Conservation (phyloP, 2,888 invertebrate species). For the Drosophila merina region DNA sequence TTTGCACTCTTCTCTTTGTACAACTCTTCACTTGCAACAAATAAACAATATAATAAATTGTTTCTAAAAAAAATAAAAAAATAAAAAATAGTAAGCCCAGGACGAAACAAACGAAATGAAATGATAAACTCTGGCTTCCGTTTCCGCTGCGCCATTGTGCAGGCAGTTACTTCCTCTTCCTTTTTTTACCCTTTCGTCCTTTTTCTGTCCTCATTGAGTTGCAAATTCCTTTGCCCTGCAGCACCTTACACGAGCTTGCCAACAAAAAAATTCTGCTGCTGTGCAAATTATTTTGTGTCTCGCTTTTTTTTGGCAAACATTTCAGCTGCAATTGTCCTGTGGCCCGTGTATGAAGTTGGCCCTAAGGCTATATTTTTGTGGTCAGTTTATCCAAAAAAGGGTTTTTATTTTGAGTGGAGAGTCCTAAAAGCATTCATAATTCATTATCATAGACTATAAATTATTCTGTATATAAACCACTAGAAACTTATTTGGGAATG, state of each 20-base stretch:
- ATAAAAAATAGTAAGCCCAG: constrained; percentile 11
- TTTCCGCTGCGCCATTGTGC: constrained; percentile 79
- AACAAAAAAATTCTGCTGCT: constrained; percentile 31
- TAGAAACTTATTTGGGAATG: constrained; percentile 2
- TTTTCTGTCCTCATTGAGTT: constrained; percentile 36
- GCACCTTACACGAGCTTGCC: constrained; percentile 32
- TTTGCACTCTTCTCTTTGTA: constrained; percentile 42
- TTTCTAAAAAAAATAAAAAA: constrained; percentile 34
- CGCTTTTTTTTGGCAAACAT: constrained; percentile 16
- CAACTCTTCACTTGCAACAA: constrained; percentile 40
- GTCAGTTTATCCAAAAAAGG: not conserved
- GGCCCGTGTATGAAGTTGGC: constrained; percentile 17
- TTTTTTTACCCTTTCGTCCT: not conserved
- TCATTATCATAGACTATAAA: constrained; percentile 3
- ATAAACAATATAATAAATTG: constrained; percentile 28
- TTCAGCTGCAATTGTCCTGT: constrained; percentile 20
- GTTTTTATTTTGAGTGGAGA: no score
- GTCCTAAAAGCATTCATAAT: not conserved
- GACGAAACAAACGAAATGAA: constrained; percentile 35
- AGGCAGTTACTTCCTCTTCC: constrained; percentile 49
- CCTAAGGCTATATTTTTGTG: not conserved
- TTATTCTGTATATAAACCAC: not conserved
- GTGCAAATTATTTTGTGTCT: constrained; percentile 37
- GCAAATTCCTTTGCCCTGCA: constrained; percentile 42
- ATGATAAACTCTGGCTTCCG: constrained; percentile 73